Conservation (phyloP, 2,888 invertebrate genomes). For the Caenorhabditis parvicauda region DNA sequence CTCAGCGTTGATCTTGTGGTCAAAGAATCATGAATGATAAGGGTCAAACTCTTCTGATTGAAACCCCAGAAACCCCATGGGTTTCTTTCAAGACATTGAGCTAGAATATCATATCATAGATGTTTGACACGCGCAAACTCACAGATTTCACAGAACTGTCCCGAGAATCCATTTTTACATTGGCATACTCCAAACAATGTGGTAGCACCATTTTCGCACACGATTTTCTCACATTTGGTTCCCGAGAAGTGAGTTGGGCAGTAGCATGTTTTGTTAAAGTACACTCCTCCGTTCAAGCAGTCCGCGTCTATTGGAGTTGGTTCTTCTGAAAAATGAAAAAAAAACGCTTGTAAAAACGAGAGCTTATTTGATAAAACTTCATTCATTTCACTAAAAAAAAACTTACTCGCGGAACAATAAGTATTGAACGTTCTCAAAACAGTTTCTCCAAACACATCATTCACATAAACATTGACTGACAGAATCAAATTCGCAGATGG, state of each 20-base stretch:
- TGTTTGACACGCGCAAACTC: not conserved
- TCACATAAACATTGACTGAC: slow-evolving; percentile 29
- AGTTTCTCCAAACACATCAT: slow-evolving; percentile 31
- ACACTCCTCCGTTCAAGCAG: slow-evolving; percentile 47
- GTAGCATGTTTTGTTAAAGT: slow-evolving; percentile 31
- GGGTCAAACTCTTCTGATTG: slow-evolving; percentile 27
- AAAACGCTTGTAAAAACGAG: too few relatives aligned
- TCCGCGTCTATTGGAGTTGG: slow-evolving; percentile 22
- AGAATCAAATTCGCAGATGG: not conserved
- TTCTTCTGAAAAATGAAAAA: slow-evolving; percentile 6
- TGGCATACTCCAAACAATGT: slow-evolving; percentile 30
- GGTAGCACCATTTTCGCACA: slow-evolving; percentile 33
- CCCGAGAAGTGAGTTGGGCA: slow-evolving; percentile 37
- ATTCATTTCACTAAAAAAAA: not conserved
- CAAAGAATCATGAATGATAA: slow-evolving; percentile 35
- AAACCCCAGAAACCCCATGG: slow-evolving; percentile 16
- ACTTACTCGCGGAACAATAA: slow-evolving; percentile 30
- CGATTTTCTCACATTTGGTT: slow-evolving; percentile 31
- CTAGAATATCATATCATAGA: not conserved
- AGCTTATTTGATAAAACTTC: not conserved
- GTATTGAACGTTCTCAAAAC: slow-evolving; percentile 36
- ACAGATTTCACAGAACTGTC: slow-evolving; percentile 33
- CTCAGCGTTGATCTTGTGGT: slow-evolving; percentile 30
- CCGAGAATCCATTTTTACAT: slow-evolving; percentile 31
- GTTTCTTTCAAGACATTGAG: slow-evolving; percentile 22